Base-by-base conservation (phyloP, 2,888 invertebrate species). In the Philaethria dido region DNA sequence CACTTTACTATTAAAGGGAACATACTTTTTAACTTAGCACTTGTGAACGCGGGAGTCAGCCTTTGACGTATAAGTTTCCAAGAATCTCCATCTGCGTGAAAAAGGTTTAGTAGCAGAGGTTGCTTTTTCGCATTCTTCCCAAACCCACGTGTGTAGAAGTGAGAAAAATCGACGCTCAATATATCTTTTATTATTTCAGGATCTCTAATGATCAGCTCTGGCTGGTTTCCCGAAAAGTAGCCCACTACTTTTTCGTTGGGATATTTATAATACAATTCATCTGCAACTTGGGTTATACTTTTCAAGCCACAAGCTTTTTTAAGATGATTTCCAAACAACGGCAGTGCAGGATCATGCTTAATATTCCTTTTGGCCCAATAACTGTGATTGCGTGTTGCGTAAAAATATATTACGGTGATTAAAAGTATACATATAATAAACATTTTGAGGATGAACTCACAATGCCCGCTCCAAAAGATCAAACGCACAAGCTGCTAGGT, bases 51-150 rank as follows among this genome's bases (percentile, higher is more conserved):
- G 0, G 87, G 78, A 13, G 89, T 87, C n/a, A 89, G 60, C 8
- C 84, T 80, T 66, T 89, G 85, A 0, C 90, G 79, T 11, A 87
- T 63, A 13, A 89, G 73, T 69, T 81, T 88, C 90, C 91, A 90
- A 3, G 64, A 63, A 57, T 90, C 89, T 0, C 89, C 89, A 22
- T 88, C 84, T 3, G 66, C 79, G 47, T 81, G 78, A 64, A 90
- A 89, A 22, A 89, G 60, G 59, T 84, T 88, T 2, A 61, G 54
- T 9, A 82, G 69, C 0, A 86, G 14, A 0, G 86, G 82, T 54
- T 90, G 70, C 6, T 70, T 62, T 14, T 74, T 65, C 1, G 66
- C 71, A 33, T 74, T 70, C 57, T 75, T 68, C 5, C 72, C 73
- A 16, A 70, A 71, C 0, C 75, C 77, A 1, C 76, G 71, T 4